Evolutionary conservation across 2,888 invertebrate species (phyloP).

Genomic region (Axea sp.): DNA sequence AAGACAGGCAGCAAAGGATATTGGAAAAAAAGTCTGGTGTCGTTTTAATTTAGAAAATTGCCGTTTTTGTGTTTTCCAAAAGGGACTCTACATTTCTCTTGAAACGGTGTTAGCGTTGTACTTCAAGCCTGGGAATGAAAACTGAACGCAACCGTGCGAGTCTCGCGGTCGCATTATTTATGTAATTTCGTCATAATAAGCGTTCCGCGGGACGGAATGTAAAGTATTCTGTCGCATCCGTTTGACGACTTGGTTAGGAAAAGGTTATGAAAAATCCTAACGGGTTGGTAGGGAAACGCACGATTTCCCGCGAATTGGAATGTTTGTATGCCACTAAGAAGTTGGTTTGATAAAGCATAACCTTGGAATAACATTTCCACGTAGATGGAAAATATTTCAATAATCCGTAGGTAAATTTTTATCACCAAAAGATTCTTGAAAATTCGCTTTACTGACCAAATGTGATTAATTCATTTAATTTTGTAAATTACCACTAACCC

Average conservation of each 20-base stretch:
- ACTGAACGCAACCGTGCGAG: conserved; percentile 36
- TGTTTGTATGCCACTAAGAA: conserved; percentile 11
- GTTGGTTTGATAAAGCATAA: no score
- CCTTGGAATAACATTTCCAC: no score
- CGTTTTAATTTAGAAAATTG: conserved; percentile 26
- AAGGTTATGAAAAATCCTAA: conserved; percentile 29
- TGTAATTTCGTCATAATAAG: conserved; percentile 42
- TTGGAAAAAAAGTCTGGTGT: conserved; percentile 12
- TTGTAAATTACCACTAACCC: no score
- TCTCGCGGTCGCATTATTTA: conserved; percentile 33
- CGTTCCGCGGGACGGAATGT: conserved; percentile 40
- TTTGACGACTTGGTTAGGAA: conserved; percentile 9
- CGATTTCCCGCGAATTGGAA: conserved; percentile 15
- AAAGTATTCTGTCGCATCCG: conserved; percentile 45
- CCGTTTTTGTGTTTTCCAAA: background rate
- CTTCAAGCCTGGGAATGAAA: conserved; percentile 36
- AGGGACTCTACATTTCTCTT: background rate
- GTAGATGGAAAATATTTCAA: no score
- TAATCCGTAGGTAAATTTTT: no score
- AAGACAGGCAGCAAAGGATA: background rate
- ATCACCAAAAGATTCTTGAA: no score
- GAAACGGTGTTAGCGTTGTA: background rate
- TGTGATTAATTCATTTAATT: no score
- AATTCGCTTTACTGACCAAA: no score
- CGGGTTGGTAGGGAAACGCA: conserved; percentile 9